These are phyloP conservation scores for Marcusenius ussheri DNA, from an alignment of 2,113 vertebrate genomes.

Conservation along the genomic window DNA sequence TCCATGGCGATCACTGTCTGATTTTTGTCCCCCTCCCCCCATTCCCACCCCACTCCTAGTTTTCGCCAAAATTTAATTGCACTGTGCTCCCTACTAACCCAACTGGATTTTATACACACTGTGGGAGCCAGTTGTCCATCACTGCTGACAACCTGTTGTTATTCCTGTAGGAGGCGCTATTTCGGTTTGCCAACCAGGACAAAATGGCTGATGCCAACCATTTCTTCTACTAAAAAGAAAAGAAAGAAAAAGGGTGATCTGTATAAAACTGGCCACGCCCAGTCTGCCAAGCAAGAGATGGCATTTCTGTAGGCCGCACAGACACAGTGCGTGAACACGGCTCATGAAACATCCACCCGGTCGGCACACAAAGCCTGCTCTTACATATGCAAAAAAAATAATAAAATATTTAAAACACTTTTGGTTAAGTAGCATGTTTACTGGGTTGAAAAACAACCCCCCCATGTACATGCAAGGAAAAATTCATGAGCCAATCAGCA, in stretches of 20 bases:
- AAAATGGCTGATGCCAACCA: neutral
- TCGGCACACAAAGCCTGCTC: neutral
- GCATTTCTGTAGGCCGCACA: neutral
- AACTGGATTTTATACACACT: neutral
- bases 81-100: neutral
- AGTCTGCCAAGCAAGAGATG: neutral
- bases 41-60: neutral
- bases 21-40: neutral
- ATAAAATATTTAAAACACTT: neutral
- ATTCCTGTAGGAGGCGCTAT: neutral
- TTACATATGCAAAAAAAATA: neutral
- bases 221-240: neutral
- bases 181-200: neutral
- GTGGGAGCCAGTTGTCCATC: neutral
- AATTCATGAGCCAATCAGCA: neutral
- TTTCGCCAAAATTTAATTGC: neutral
- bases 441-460: neutral
- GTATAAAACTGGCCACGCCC: neutral
- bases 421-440: neutral
- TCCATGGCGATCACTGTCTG: slow-evolving; percentile 1
- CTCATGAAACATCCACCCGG: neutral
- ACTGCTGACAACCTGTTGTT: neutral
- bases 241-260: neutral
- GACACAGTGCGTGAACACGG: neutral
- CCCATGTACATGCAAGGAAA: neutral